A percentile compares a stretch with the other conserved stretches of the same genome.
Evolutionary conservation across 2,888 invertebrate genomes (phyloP).

Genomic region (Yponomeuta sedellus): DNA sequence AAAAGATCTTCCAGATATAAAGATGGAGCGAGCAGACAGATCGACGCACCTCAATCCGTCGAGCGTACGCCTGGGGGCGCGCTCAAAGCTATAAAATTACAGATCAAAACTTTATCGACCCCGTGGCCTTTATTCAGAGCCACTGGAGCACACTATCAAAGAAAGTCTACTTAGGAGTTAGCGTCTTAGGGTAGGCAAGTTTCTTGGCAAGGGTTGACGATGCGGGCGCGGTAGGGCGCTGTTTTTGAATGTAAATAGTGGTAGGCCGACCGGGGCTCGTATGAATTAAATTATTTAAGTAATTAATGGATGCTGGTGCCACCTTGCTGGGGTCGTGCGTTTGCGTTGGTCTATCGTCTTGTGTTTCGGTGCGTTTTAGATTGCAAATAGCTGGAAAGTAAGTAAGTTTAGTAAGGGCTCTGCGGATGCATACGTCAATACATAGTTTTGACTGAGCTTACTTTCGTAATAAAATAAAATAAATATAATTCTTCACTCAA

Average conservation of each 20-base stretch:
- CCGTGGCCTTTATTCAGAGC: slow-evolving; percentile 68
- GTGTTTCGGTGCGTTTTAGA: slow-evolving; percentile 1
- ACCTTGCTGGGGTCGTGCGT: slow-evolving; percentile 25
- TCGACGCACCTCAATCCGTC: slow-evolving; percentile 64
- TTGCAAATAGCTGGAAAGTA: neutral
- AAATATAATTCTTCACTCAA: no score
- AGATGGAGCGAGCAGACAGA: slow-evolving; percentile 26
- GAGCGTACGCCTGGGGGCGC: slow-evolving; percentile 53
- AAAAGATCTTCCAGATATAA: slow-evolving; percentile 14
- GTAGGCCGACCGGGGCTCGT: slow-evolving; percentile 51
- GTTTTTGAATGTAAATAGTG: slow-evolving; percentile 76
- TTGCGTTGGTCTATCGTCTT: slow-evolving; percentile 11
- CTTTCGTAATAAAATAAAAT: no score
- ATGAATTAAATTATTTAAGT: slow-evolving; percentile 74
- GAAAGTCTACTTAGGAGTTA: slow-evolving; percentile 73
- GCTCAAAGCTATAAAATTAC: slow-evolving; percentile 75
- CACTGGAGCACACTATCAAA: slow-evolving; percentile 74
- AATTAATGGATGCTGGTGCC: slow-evolving; percentile 60
- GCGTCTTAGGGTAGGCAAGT: slow-evolving; percentile 71
- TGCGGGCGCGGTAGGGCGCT: slow-evolving; percentile 60
- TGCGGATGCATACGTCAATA: neutral
- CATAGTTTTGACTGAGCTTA: no score
- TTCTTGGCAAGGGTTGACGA: slow-evolving; percentile 68
- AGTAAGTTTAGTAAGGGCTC: neutral
- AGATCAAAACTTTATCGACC: slow-evolving; percentile 75